Base-by-base conservation (phyloP, 1,140 invertebrate genomes). In the Manduca sexta region DNA sequence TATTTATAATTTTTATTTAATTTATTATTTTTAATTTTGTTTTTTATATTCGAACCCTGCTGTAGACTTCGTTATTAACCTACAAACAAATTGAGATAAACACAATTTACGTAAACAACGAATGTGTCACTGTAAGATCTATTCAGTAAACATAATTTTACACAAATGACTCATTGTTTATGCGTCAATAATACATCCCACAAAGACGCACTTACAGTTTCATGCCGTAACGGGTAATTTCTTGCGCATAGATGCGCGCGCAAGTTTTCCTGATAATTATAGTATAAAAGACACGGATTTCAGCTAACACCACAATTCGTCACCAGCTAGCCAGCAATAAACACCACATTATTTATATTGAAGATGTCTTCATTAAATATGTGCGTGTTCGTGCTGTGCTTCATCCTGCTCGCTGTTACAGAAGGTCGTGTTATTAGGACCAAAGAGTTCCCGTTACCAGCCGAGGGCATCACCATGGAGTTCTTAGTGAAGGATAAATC, bases 311-410 rank as follows among this genome's bases (percentile, higher is more conserved):
- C 10, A 37, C 26, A 21, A 50, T 31, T 52, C 18, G 12, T 29
- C n/a, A 6, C 13, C n/a, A 37, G 5, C 12, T 5, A 21, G 33
- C 18, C 21, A 43, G 38, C 43, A 33, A 14, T 30, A 26, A 31
- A 35, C 50, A 35, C 21, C 51, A 48, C 51, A 48, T 53, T 40
- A 45, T 45, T 42, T 49, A 33, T 53, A 52, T 35, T 43, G 42
- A 50, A 40, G 14, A 58, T 54, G 60, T 34, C 48, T 49, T 52
- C 49, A 34, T 49, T 39, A 29, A 49, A 50, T 26, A 37, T 49
- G 31, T 52, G 49, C 7, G 18, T 56, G n/a, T 14, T 53, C 29
- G 47, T 33, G 2, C 8, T 59, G 16, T 53, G 44, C 39, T 26
- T 50, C 10, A 39, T 45, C 8, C 16, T 60, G 31, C 10, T 52